phyloP scores from a whole-genome alignment of 2,113 vertebrate species.

The Ageneiosus marmoratus region DNA sequence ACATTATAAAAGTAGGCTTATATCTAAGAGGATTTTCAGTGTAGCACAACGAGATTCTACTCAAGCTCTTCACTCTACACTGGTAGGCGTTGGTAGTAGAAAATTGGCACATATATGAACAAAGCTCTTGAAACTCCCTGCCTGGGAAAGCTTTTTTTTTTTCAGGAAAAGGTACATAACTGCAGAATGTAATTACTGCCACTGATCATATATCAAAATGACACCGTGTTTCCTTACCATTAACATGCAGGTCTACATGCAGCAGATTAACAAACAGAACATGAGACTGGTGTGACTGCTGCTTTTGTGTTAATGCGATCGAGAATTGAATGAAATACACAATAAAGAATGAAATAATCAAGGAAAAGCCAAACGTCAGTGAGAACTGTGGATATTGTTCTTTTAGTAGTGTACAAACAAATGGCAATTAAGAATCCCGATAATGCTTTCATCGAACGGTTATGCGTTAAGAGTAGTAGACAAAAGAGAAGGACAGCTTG shows the following conservation, averaged over 20 bases:
- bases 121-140: slow-evolving; percentile 40
- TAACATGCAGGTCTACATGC: slow-evolving; percentile 38
- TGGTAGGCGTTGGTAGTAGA: slow-evolving; percentile 43
- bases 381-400: slow-evolving; percentile 53
- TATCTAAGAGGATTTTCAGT: slow-evolving; percentile 35
- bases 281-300: slow-evolving; percentile 23
- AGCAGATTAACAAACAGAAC: slow-evolving; percentile 42
- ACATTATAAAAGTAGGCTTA: slow-evolving; percentile 42
- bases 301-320: slow-evolving; percentile 16
- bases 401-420: slow-evolving; percentile 76
- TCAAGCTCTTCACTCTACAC: slow-evolving; percentile 47
- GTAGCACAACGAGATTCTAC: slow-evolving; percentile 41
- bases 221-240: slow-evolving; percentile 25
- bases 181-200: slow-evolving; percentile 40
- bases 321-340: too few species aligned
- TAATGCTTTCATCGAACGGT: slow-evolving; percentile 80
- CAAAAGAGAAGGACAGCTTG: slow-evolving; percentile 77
- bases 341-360: slow-evolving; percentile 13
- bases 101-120: slow-evolving; percentile 44
- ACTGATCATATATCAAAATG: slow-evolving; percentile 40
- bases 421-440: slow-evolving; percentile 80
- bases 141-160: slow-evolving; percentile 25
- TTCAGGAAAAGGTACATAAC: slow-evolving; percentile 26
- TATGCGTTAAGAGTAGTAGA: slow-evolving; percentile 66
- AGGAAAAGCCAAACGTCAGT: slow-evolving; percentile 47